Evolutionary conservation across 2,888 invertebrate genomes (phyloP), one percentile per base, ranked within the genome.

Genomic region (Chloroclysta siterata): DNA sequence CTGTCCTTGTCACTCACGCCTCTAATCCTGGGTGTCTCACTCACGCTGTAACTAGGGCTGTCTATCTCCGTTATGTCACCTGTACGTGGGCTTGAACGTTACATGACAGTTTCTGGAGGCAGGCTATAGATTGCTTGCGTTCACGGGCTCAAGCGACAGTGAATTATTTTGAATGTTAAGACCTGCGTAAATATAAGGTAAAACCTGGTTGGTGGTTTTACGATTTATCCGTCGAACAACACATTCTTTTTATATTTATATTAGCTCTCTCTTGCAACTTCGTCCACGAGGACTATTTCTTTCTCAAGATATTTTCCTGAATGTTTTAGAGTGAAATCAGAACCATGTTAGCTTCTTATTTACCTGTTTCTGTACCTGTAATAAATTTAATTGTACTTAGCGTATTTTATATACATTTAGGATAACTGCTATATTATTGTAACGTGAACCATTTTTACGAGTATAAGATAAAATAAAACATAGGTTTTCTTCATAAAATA

Each of bases 1-100:
- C 85, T 79, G 74, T 90, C 90, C 83, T 80, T 84, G 82, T 90
- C 88, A 80, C 79, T 76, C 86, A 68, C 69, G 65, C 68, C 61
- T 63, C 69, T 72, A 77, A 80, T 76, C 75, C 75, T 72, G 71
- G 72, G 69, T 75, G 75, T 80, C 79, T 81, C 79, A 72, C 80
- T 80, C 76, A 22, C 69, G 72, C 44, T 55, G 56, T 55, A 41
- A 48, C 60, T 73, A 79, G 79, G 79, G 79, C 57, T 79, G 79
- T 74, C 78, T 72, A 66, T 69, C 71, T 71, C 63, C 54, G 65
- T 72, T 71, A 69, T 54, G 56, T 65, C 69, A 69, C 61, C 69
- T 66, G 61, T 54, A 62, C 54, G 36, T 63, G 55, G 36, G 59
- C 63, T 58, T 65, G 60, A 61, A 50, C 50, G 62, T 36, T 61